Percentiles rank a stretch among this genome's conserved stretches.
These are phyloP conservation scores for Phalanger gymnotis DNA, from an alignment of 2,797 vertebrate genomes.

Conservation along the genomic window DNA sequence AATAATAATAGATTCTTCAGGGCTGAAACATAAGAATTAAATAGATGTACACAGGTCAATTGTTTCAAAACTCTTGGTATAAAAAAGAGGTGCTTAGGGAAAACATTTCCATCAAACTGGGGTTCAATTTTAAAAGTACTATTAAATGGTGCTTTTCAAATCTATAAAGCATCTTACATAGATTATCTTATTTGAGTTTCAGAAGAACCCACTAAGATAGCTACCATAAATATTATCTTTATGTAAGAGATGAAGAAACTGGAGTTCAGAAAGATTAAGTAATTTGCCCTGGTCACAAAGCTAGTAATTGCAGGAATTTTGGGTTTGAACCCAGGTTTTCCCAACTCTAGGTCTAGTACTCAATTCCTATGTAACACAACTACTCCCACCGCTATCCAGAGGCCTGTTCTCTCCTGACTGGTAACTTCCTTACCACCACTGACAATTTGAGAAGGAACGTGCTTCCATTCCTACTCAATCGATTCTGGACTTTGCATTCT, in stretches of 20 bases:
- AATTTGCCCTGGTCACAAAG: background rate
- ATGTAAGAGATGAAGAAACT: too few relatives aligned
- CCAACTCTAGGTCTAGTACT: background rate
- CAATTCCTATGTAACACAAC: background rate
- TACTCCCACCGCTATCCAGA: too few relatives aligned
- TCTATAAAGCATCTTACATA: too few relatives aligned
- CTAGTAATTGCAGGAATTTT: background rate
- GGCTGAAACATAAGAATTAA: background rate
- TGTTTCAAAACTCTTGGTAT: background rate
- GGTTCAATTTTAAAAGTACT: background rate
- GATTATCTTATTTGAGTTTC: background rate
- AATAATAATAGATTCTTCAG: background rate
- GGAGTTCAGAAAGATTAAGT: background rate
- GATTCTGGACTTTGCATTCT: background rate
- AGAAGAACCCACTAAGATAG: background rate
- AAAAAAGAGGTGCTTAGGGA: background rate
- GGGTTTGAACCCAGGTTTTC: background rate
- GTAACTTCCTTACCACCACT: background rate
- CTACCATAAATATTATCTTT: too few relatives aligned
- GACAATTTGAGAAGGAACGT: background rate
- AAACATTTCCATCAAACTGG: background rate
- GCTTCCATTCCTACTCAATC: background rate
- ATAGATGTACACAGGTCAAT: background rate
- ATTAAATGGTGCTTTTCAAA: background rate
- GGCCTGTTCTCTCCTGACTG: background rate